phyloP scores from a whole-genome alignment of 2,113 vertebrate genomes.

The Corynorhinus townsendii region DNA sequence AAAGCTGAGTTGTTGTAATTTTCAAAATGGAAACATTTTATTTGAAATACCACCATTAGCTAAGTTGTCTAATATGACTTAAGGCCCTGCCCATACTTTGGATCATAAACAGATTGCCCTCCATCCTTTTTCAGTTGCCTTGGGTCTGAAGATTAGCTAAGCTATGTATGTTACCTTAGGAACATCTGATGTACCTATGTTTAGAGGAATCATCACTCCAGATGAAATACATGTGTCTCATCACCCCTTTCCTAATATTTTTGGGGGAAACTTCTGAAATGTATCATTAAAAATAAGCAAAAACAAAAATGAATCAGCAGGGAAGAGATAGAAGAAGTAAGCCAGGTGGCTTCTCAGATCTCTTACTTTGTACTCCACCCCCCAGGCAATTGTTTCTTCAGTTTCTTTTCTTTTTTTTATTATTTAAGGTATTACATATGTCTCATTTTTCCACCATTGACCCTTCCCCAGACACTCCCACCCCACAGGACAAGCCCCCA shows the following conservation, averaged over 20 bases:
- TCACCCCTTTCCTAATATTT: neutral
- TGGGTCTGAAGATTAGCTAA: neutral
- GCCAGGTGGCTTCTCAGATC: neutral
- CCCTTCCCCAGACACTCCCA: too few species aligned
- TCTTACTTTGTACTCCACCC: neutral
- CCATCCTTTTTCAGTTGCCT: neutral
- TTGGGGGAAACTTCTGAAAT: neutral
- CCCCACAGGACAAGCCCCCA: too few species aligned
- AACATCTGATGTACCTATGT: neutral
- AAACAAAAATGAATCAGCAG: neutral
- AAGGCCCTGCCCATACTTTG: neutral
- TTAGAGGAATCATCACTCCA: neutral
- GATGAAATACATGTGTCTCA: neutral
- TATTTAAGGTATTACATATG: too few species aligned
- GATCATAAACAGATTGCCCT: neutral
- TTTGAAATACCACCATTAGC: neutral
- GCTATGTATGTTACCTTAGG: neutral
- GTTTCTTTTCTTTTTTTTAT: too few species aligned
- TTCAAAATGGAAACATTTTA: conserved; percentile 6
- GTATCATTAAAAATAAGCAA: neutral
- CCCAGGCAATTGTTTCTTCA: too few species aligned
- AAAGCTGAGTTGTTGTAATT: neutral
- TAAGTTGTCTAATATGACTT: neutral
- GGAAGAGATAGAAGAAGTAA: neutral
- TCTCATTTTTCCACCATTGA: too few species aligned